Evolutionary conservation across 2,888 invertebrate species (phyloP), one percentile per base, ranked within the genome.

Genomic region (Agapostemon virescens): DNA sequence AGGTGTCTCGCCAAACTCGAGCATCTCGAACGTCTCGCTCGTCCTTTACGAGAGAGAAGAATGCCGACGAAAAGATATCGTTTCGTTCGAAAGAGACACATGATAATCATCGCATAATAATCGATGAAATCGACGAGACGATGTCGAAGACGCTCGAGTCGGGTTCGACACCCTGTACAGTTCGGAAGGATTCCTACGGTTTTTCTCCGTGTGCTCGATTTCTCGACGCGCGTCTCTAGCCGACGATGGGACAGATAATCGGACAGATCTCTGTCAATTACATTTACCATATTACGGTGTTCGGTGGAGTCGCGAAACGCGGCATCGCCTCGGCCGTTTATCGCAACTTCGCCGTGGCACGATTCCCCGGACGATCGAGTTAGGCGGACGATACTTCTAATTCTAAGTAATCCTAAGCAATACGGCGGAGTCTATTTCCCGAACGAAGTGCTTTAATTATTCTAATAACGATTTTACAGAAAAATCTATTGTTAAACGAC

Each of bases 241-340:
- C 33, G 61, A 33, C 58, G 70, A 42, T 70, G 70, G 61, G 70
- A 70, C 30, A 33, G 70, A 61, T 70, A 70, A 42, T 33, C 58
- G 42, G 30, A 49, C 49, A 49, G 49, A 49, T 49, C 69, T 42
- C 40, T 58, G 55, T 70, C 55, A n/a, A 70, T 40, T 64, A 64
- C 7, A 64, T 40, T 64, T 38, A 64, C 38, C 40, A 30, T 26
- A 30, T 26, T 55, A 26, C 23, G 55, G 17, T 11, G 11, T n/a
- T n/a, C n/a, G n/a, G n/a, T n/a, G n/a, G n/a, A n/a, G n/a, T n/a
- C n/a, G n/a, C n/a, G n/a, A n/a, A n/a, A n/a, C n/a, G n/a, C n/a
- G n/a, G n/a, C n/a, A n/a, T n/a, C n/a, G n/a, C n/a, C n/a, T n/a
- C n/a, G n/a, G n/a, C n/a, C n/a, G n/a, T n/a, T n/a, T n/a, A n/a